Conservation (phyloP, 2,888 invertebrate genomes). For the Nasonia oneida region DNA sequence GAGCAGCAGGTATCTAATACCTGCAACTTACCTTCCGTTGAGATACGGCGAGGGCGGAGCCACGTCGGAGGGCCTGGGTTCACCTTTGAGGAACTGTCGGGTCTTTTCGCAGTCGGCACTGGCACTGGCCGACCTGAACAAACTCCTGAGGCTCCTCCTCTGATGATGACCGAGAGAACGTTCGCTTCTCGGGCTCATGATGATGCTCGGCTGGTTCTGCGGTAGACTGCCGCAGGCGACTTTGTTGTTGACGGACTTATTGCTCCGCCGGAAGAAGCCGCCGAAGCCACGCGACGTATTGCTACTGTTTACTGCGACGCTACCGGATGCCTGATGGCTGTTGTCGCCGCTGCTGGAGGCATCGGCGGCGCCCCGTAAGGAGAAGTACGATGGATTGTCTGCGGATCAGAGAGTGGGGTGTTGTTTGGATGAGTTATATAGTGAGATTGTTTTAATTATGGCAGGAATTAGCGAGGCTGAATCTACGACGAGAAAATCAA, state of each 20-base stretch:
- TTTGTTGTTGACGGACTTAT: constrained; percentile 60
- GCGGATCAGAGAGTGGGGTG: constrained; percentile 74
- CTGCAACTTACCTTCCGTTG: constrained; percentile 69
- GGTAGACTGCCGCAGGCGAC: constrained; percentile 48
- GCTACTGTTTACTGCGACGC: not conserved
- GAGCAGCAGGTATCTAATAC: not conserved
- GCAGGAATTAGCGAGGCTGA: not conserved
- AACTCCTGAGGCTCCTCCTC: constrained; percentile 81
- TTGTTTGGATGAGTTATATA: not conserved
- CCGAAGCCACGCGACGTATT: constrained; percentile 47
- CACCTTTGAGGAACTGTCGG: constrained; percentile 84
- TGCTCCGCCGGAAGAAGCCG: constrained; percentile 59
- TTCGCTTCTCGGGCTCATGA: not conserved
- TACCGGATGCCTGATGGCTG: not conserved
- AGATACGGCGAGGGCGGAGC: constrained; percentile 81
- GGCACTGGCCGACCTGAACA: constrained; percentile 84
- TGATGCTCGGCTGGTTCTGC: not conserved
- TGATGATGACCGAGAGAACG: constrained; percentile 45
- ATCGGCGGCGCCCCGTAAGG: constrained; percentile 81
- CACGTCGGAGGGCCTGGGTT: constrained; percentile 86
- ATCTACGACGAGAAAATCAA: not conserved
- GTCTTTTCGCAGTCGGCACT: constrained; percentile 84
- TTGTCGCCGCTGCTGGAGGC: constrained; percentile 39
- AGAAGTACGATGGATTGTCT: constrained; percentile 91
- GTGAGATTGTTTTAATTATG: not conserved